Percentiles rank a stretch among this genome's conserved stretches.
These are phyloP conservation scores for Hippocampus kuda DNA, from an alignment of 2,797 vertebrate species.

Conservation along the genomic window DNA sequence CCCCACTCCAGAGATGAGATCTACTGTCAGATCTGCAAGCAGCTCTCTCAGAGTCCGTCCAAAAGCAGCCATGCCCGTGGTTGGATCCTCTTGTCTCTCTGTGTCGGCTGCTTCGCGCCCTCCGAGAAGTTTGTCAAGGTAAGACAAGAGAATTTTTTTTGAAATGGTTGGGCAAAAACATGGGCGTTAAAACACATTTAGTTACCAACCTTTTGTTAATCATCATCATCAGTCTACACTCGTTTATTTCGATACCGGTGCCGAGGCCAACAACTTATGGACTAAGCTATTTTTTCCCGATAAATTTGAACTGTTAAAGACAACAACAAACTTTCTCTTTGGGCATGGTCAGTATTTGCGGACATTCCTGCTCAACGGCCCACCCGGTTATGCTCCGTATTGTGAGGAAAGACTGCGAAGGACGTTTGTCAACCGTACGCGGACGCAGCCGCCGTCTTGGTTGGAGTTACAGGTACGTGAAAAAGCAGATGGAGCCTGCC, in stretches of 20 bases:
- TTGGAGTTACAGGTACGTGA: conserved; percentile 85
- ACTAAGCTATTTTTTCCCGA: no score
- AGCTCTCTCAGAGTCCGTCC: conserved; percentile 90
- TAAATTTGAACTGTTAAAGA: neutral
- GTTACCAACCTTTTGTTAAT: no score
- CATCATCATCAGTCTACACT: neutral
- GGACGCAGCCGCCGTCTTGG: conserved; percentile 95
- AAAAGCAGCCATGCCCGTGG: conserved; percentile 94
- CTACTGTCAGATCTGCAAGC: conserved; percentile 97
- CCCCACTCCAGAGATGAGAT: conserved; percentile 94
- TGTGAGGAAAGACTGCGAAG: conserved; percentile 89
- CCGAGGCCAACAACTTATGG: no score
- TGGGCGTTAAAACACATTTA: neutral
- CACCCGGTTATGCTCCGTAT: conserved; percentile 89
- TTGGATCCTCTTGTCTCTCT: conserved; percentile 96
- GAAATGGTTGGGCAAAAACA: neutral
- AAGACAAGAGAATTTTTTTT: conserved; percentile 13
- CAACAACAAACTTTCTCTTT: neutral
- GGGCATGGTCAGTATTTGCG: conserved; percentile 73
- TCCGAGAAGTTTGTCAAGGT: conserved; percentile 97
- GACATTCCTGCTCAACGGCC: conserved; percentile 83
- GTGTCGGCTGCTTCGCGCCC: conserved; percentile 91
- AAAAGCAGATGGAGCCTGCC: no score
- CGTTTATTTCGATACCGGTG: neutral
- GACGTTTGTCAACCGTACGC: conserved; percentile 84